Evolutionary conservation across 2,113 vertebrate species (phyloP).

Genomic region (Campylomormyrus numenius): DNA sequence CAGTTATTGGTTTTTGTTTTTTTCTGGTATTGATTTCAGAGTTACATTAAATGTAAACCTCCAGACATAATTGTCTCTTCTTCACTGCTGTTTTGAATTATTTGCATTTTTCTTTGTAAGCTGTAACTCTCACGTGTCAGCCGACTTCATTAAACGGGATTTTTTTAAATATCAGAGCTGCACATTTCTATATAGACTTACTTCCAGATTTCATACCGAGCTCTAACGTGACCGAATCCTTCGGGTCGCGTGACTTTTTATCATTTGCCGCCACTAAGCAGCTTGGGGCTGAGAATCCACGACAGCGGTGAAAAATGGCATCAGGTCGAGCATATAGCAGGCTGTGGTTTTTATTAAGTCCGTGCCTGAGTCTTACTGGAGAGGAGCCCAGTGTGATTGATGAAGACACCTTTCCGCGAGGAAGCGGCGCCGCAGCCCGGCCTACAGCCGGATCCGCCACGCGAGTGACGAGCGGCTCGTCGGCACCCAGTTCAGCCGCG

Average conservation of each 20-base stretch:
- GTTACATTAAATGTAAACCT: neutral
- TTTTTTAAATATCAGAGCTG: neutral
- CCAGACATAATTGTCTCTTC: neutral
- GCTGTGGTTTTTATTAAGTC: neutral
- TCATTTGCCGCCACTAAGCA: neutral
- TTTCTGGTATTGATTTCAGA: neutral
- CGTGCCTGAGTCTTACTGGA: neutral
- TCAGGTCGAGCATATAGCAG: neutral
- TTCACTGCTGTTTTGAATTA: neutral
- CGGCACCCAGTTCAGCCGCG: neutral
- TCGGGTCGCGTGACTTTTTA: neutral
- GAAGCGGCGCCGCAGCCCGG: neutral
- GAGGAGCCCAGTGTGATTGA: neutral
- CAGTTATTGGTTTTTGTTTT: neutral
- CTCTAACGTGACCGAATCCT: neutral
- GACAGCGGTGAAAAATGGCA: neutral
- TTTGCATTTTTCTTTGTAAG: neutral
- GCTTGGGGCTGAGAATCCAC: neutral
- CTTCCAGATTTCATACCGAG: neutral
- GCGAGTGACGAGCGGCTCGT: neutral
- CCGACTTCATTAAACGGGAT: neutral
- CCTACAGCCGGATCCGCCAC: neutral
- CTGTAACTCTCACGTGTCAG: neutral
- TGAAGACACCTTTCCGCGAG: neutral
- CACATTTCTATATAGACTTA: neutral